These are phyloP conservation scores for Hypocryptadius cinnamomeus DNA, from an alignment of 2,113 vertebrate species.

Conservation along the genomic window DNA sequence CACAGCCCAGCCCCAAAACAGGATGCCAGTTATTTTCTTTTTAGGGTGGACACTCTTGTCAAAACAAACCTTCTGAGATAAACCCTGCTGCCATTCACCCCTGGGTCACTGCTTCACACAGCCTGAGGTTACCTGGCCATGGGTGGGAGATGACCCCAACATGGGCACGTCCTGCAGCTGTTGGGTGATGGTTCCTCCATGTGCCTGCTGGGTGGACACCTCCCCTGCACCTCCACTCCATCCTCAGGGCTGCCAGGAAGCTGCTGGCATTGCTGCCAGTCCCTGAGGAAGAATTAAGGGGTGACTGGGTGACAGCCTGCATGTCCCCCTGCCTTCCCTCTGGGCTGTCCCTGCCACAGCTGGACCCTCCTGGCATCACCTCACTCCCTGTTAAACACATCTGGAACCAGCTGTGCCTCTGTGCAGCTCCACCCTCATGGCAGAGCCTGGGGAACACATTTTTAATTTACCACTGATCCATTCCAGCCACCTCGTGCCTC, in stretches of 20 bases:
- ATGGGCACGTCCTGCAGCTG: fast-evolving
- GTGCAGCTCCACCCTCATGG: not conserved
- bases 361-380: not conserved
- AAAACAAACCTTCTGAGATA: not conserved
- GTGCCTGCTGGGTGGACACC: not conserved
- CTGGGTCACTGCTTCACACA: not conserved
- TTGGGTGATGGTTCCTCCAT: not conserved
- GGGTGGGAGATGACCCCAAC: not conserved
- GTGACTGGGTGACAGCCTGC: not conserved
- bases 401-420: not conserved
- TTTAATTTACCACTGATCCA: not conserved
- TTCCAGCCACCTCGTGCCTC: not conserved
- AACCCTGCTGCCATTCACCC: not conserved
- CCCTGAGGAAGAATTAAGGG: not conserved
- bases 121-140: fast-evolving
- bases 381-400: not conserved
- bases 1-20: not conserved
- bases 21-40: not conserved
- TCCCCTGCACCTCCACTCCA: not conserved
- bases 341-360: not conserved
- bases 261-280: not conserved
- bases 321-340: not conserved
- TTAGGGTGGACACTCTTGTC: not conserved
- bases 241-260: not conserved
- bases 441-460: not conserved